Conservation (phyloP, 2,113 vertebrate genomes). For the Siphamia tubifer region DNA sequence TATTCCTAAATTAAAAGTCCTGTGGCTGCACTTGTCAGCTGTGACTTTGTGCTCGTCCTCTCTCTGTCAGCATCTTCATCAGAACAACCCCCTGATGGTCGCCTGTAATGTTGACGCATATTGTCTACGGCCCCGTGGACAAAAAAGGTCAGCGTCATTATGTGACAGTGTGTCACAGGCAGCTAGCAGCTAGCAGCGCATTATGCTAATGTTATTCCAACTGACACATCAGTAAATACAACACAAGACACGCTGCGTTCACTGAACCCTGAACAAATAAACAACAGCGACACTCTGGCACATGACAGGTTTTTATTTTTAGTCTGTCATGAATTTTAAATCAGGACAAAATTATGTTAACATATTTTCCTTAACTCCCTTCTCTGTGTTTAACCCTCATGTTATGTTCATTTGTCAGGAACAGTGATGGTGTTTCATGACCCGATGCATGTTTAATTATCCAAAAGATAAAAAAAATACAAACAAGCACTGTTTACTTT, state of each 20-base stretch:
- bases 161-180: slow-evolving; percentile 36
- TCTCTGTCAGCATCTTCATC: slow-evolving; percentile 11
- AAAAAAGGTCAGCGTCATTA: slow-evolving; percentile 43
- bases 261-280: background rate
- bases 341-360: no score
- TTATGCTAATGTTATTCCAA: slow-evolving; percentile 20
- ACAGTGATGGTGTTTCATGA: no score
- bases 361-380: no score
- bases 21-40: background rate
- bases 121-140: slow-evolving; percentile 31
- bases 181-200: slow-evolving; percentile 19
- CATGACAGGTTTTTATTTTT: no score
- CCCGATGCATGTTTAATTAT: no score
- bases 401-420: no score
- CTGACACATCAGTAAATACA: slow-evolving; percentile 28
- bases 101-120: slow-evolving; percentile 7
- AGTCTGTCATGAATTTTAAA: background rate
- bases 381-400: no score
- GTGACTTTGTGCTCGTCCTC: background rate
- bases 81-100: background rate
- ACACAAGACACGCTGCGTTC: background rate
- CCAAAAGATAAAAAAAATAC: no score
- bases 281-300: background rate
- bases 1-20: background rate
- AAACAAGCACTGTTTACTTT: no score